Evolutionary conservation across 2,888 invertebrate genomes (phyloP).

Genomic region (Acheta domesticus): DNA sequence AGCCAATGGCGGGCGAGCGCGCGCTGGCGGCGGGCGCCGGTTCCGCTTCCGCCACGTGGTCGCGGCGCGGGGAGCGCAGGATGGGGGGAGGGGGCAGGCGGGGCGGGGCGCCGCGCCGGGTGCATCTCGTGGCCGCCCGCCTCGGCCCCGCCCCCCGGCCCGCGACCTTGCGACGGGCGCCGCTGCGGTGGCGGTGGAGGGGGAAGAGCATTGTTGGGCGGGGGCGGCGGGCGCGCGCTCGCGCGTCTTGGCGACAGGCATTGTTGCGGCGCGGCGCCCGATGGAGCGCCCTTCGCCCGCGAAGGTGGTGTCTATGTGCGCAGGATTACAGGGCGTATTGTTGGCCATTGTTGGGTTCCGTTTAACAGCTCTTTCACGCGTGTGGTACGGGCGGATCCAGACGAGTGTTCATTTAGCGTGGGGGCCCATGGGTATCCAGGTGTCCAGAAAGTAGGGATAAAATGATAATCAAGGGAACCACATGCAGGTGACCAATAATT

Average conservation of each 20-base stretch:
- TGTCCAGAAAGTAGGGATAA: no score
- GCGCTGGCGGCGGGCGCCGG: background rate
- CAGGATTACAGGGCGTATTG: background rate
- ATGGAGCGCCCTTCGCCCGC: slow-evolving; percentile 18
- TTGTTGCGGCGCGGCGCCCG: slow-evolving; percentile 19
- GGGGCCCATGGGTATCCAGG: no score
- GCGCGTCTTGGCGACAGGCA: no score
- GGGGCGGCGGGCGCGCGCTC: background rate
- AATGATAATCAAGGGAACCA: no score
- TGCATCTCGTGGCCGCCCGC: background rate
- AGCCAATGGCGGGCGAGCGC: background rate
- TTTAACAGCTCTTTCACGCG: no score
- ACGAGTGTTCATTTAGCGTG: no score
- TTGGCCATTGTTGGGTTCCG: no score
- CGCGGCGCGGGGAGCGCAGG: background rate
- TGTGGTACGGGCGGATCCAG: no score
- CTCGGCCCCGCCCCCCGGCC: background rate
- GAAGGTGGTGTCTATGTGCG: background rate
- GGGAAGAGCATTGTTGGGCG: background rate
- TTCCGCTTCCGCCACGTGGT: slow-evolving; percentile 9
- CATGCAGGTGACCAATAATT: no score
- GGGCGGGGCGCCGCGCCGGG: background rate
- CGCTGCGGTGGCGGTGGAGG: no score
- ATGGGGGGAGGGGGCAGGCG: background rate
- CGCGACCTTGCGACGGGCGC: background rate